Conservation (phyloP, 2,888 invertebrate species). For the Formica aserva region DNA sequence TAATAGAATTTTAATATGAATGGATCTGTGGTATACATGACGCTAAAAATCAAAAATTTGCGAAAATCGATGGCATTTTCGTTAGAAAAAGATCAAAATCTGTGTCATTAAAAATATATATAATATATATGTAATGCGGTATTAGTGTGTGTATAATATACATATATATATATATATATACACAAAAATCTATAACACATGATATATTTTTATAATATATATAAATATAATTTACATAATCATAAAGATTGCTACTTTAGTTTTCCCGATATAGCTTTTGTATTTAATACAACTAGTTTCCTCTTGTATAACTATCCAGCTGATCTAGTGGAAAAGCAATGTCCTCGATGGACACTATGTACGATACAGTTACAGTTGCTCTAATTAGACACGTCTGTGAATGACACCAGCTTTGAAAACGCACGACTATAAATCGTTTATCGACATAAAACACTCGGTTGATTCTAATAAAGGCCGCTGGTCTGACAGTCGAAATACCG, state of each 20-base stretch:
- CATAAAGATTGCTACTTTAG: not conserved
- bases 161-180: not conserved
- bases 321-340: conserved; percentile 7
- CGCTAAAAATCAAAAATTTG: not conserved
- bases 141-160: not conserved
- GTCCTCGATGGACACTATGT: not conserved
- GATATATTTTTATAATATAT: not conserved
- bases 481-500: not conserved
- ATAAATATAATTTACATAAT: not conserved
- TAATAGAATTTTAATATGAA: not conserved
- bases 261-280: not conserved
- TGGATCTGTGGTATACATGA: too few relatives aligned
- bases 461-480: not conserved
- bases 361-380: not conserved
- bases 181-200: not conserved
- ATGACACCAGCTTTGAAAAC: conserved; percentile 7
- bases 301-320: not conserved
- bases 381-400: conserved; percentile 36
- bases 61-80: not conserved
- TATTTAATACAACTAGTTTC: not conserved
- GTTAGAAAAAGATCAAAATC: not conserved
- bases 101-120: not conserved
- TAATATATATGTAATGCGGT: not conserved
- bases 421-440: conserved; percentile 27
- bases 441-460: conserved; percentile 8